Percentiles rank a stretch among this genome's conserved stretches.
These are phyloP conservation scores for Euzophera pinguis DNA, from an alignment of 2,888 invertebrate genomes.

Conservation along the genomic window DNA sequence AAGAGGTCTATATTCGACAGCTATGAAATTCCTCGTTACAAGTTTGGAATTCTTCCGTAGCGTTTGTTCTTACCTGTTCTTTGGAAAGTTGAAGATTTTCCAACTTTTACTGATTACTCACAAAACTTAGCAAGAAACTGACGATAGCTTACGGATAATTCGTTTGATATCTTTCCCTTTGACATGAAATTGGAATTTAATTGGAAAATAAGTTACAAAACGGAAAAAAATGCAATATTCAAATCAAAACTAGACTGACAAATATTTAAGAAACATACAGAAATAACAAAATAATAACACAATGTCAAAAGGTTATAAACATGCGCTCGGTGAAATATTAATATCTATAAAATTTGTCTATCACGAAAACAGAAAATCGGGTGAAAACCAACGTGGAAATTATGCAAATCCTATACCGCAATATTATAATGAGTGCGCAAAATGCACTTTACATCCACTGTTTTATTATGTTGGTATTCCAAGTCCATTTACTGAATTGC, in stretches of 20 bases:
- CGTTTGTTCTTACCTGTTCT: constrained; percentile 7
- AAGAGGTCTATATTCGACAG: not conserved
- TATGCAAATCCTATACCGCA: constrained; percentile 6
- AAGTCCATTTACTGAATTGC: constrained; percentile 1
- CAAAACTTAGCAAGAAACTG: not conserved
- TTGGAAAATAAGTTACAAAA: no score
- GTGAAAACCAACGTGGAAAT: not conserved
- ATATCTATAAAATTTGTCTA: not conserved
- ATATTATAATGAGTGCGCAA: constrained; percentile 6
- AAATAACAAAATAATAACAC: no score
- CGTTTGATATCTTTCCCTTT: no score
- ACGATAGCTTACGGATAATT: no score
- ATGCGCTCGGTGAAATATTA: no score
- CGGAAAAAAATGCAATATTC: no score
- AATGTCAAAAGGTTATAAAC: no score
- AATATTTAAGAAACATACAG: no score
- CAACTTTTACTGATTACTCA: not conserved
- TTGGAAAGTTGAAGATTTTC: not conserved
- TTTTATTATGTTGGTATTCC: constrained; percentile 3
- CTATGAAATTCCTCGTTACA: constrained; percentile 3
- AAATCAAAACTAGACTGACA: no score
- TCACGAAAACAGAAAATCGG: not conserved
- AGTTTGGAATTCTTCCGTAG: constrained; percentile 1
- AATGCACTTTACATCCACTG: constrained; percentile 1
- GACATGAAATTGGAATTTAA: no score